Evolutionary conservation across 2,113 vertebrate genomes (phyloP), one percentile per base, ranked within the genome.

Genomic region (Macquaria ambigua): DNA sequence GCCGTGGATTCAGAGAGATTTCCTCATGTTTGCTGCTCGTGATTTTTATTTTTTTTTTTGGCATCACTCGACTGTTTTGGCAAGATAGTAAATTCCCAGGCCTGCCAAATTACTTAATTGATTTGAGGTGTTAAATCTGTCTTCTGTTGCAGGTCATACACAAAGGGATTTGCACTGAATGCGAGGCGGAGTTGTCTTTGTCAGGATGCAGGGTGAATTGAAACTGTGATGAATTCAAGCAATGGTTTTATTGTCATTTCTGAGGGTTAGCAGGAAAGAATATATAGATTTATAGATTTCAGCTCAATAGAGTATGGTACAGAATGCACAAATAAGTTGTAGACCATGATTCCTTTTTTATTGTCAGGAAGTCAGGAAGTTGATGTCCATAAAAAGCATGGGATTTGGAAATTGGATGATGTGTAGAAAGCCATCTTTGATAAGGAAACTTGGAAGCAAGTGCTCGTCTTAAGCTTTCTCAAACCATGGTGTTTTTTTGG

Each of bases 401-500:
- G 14, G 28, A 6, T 31, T 50, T 68, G 7, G 43, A 73, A 11
- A 25, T 25, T 3, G 37, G 21, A 41, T 34, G 43, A 39, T 52
- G 53, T 23, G 23, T 20, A 39, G 21, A 52, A 76, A 28, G 16
- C 14, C 5, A 18, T 21, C 59, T 86, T 50, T 81, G 80, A 86
- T 83, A 70, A 61, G 39, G 21, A 76, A 50, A 75, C 18, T 23
- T 79, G 68, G 73, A 79, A 50, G 55, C 23, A 15, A 25, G 58
- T 23, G 4, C 28, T 63, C 3, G 15, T 25, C 58, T 46, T 53
- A 21, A 82, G 10, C 68, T 31, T 66, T 43, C 43, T 63, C 2
- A 61, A 62, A 67, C 28, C 1, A 0, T 61, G 23, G 37, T 41
- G 74, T 37, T 34, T 69, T 89, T 90, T 86, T 89, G 89, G 85